Percentiles rank a stretch among this genome's conserved stretches.
Conservation (phyloP, 2,888 invertebrate genomes). For the Rhagium mordax region DNA sequence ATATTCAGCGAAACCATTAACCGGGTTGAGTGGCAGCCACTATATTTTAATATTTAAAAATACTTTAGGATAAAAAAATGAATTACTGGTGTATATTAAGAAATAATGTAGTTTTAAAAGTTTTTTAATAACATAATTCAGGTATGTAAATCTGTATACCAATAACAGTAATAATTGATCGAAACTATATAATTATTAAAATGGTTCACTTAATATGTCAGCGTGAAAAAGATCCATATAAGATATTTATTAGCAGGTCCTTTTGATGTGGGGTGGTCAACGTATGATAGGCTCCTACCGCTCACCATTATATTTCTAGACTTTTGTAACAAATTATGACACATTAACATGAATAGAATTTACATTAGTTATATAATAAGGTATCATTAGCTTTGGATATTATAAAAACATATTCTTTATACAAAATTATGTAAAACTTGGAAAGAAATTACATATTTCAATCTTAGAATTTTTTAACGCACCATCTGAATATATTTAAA, state of each 20-base stretch:
- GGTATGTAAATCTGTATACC: conserved; percentile 26
- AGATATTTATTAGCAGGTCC: conserved; percentile 18
- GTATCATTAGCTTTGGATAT: neutral
- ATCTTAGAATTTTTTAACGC: too few relatives aligned
- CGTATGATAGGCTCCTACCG: conserved; percentile 4
- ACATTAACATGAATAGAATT: conserved; percentile 26
- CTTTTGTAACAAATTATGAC: conserved; percentile 14
- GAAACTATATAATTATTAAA: conserved; percentile 24
- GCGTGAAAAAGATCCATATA: conserved; percentile 1
- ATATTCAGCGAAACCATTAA: too few relatives aligned
- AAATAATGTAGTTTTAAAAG: conserved; percentile 33
- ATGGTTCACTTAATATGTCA: conserved; percentile 32
- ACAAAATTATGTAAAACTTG: too few relatives aligned
- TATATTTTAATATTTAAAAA: neutral
- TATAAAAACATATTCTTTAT: neutral
- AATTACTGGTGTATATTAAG: conserved; percentile 17
- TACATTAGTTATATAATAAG: neutral
- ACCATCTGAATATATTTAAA: too few relatives aligned
- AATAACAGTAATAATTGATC: conserved; percentile 27
- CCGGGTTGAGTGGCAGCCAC: neutral
- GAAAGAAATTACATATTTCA: too few relatives aligned
- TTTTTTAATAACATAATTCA: conserved; percentile 34
- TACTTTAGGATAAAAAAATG: neutral
- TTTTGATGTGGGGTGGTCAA: conserved; percentile 28
- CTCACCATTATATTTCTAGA: conserved; percentile 8